phyloP scores from a whole-genome alignment of 2,797 vertebrate genomes.

The Syncerus caffer region DNA sequence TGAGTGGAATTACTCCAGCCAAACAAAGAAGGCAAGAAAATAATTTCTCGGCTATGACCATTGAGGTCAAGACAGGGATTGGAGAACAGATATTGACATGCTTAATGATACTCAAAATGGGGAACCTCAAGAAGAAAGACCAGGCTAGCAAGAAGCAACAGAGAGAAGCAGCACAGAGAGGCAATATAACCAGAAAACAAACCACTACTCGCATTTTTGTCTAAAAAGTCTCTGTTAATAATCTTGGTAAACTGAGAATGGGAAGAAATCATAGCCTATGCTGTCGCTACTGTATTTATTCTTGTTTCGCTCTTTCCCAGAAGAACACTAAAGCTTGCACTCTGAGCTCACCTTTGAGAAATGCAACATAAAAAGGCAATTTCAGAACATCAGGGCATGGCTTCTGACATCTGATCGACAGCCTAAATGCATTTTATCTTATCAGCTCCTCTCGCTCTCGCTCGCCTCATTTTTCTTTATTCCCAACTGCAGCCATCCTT shows the following conservation, averaged over 20 bases:
- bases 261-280: background rate
- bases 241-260: constrained; percentile 56
- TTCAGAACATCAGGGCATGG: constrained; percentile 43
- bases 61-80: constrained; percentile 36
- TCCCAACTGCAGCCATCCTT: constrained; percentile 48
- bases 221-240: constrained; percentile 27
- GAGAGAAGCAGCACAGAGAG: background rate
- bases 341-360: constrained; percentile 65
- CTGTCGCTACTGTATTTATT: constrained; percentile 40
- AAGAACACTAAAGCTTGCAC: constrained; percentile 54
- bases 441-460: background rate
- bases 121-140: background rate
- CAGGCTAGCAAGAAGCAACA: background rate
- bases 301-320: constrained; percentile 53
- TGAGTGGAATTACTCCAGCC: background rate
- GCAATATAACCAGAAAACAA: background rate
- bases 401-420: constrained; percentile 56
- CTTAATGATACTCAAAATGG: constrained; percentile 28
- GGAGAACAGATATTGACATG: constrained; percentile 31
- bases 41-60: constrained; percentile 37
- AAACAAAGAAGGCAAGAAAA: constrained; percentile 42
- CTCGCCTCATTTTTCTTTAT: constrained; percentile 32
- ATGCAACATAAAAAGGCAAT: constrained; percentile 51
- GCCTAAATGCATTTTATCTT: constrained; percentile 55
- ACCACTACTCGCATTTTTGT: constrained; percentile 19